phyloP scores from a whole-genome alignment of 2,797 vertebrate genomes.

The Phrynocephalus forsythii region DNA sequence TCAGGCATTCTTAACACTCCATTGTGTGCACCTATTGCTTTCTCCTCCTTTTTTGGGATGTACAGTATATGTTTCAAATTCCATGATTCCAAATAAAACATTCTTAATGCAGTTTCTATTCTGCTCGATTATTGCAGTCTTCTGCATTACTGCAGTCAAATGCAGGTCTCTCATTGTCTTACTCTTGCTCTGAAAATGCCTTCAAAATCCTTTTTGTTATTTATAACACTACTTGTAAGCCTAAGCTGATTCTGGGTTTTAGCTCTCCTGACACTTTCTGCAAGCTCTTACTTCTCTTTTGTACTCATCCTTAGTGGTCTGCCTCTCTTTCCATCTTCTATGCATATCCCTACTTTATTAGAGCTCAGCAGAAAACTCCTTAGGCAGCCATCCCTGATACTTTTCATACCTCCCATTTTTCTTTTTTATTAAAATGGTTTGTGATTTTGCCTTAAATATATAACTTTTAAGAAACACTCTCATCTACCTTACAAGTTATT shows the following conservation, averaged over 20 bases:
- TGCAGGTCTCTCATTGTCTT: background rate
- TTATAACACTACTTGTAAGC: background rate
- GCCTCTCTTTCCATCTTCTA: background rate
- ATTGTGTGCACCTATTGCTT: too few species aligned
- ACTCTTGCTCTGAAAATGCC: background rate
- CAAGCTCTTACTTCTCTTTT: background rate
- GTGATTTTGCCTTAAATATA: background rate
- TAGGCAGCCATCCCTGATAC: background rate
- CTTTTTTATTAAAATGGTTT: background rate
- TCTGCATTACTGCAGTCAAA: too few species aligned
- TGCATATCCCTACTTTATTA: background rate
- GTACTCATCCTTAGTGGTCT: background rate
- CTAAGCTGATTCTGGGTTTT: background rate
- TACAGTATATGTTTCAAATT: too few species aligned
- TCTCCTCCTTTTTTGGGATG: too few species aligned
- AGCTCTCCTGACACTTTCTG: background rate
- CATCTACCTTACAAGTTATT: background rate
- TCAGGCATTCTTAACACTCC: too few species aligned
- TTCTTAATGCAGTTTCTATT: too few species aligned
- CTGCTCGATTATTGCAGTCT: too few species aligned
- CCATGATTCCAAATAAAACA: too few species aligned
- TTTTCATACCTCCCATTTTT: background rate
- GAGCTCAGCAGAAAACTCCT: background rate
- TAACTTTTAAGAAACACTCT: background rate
- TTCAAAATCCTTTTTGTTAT: background rate